phyloP scores from a whole-genome alignment of 2,888 invertebrate genomes.

The Adela reaumurella region DNA sequence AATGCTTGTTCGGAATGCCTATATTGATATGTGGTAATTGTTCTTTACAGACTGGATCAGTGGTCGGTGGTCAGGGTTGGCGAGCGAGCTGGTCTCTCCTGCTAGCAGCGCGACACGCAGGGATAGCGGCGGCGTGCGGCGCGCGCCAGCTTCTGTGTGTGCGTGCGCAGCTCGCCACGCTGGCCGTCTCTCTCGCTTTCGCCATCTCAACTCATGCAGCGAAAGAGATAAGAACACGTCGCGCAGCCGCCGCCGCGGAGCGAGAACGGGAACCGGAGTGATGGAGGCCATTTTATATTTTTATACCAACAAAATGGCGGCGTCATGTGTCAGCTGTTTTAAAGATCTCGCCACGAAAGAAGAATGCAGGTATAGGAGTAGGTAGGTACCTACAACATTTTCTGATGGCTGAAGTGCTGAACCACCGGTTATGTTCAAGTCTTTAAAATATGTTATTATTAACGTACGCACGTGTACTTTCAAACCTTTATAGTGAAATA shows the following conservation, averaged over 20 bases:
- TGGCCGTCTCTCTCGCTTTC: slow-evolving; percentile 38
- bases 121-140: slow-evolving; percentile 61
- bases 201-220: slow-evolving; percentile 19
- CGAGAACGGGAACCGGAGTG: slow-evolving; percentile 22
- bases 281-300: not conserved
- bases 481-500: too few relatives aligned
- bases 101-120: slow-evolving; percentile 40
- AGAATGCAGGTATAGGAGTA: too few relatives aligned
- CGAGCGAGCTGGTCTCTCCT: slow-evolving; percentile 54
- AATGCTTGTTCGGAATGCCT: too few relatives aligned
- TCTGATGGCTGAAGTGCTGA: too few relatives aligned
- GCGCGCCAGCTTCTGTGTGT: slow-evolving; percentile 62
- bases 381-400: too few relatives aligned
- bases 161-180: slow-evolving; percentile 37
- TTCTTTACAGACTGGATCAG: slow-evolving; percentile 18
- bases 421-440: too few relatives aligned
- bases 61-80: slow-evolving; percentile 53
- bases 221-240: not conserved
- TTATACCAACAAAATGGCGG: not conserved
- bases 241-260: slow-evolving; percentile 31
- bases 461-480: too few relatives aligned
- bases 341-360: too few relatives aligned
- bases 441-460: too few relatives aligned
- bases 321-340: not conserved
- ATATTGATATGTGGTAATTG: not conserved